Evolutionary conservation across 1,140 invertebrate genomes (phyloP).

Genomic region (Drosophila tristis): DNA sequence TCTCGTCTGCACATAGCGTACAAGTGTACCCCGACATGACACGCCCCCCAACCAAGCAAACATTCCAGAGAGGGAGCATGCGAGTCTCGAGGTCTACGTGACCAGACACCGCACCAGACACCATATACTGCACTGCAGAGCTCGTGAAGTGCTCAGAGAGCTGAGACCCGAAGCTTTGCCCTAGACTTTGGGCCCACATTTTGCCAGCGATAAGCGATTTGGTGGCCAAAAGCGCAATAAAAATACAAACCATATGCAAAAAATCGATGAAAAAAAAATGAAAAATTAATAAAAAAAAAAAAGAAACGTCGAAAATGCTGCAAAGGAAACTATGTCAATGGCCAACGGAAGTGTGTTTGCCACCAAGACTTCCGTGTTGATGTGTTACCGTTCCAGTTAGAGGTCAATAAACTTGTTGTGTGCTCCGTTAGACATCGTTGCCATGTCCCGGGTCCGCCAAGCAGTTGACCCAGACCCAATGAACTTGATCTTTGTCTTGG

Average conservation of each 20-base stretch:
- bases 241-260: conserved; percentile 32
- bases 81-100: conserved; percentile 19
- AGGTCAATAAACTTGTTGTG: conserved; percentile 77
- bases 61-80: not conserved
- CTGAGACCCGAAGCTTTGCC: conserved; percentile 33
- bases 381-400: conserved; percentile 69
- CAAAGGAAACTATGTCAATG: conserved; percentile 67
- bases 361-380: conserved; percentile 42
- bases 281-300: not conserved
- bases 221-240: conserved; percentile 54
- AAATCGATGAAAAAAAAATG: not conserved
- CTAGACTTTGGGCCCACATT: conserved; percentile 27
- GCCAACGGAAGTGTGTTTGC: conserved; percentile 62
- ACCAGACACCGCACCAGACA: conserved; percentile 5
- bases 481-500: conserved; percentile 67
- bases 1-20: conserved; percentile 3
- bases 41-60: conserved; percentile 15
- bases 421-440: conserved; percentile 60
- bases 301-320: not conserved
- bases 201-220: conserved; percentile 4
- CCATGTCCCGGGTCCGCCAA: conserved; percentile 1
- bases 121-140: too few species aligned
- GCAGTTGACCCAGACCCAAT: conserved; percentile 74
- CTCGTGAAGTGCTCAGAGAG: not conserved
- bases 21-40: conserved; percentile 7